These are phyloP conservation scores for Fistularia tabacaria DNA, from an alignment of 2,797 vertebrate genomes.

Conservation along the genomic window DNA sequence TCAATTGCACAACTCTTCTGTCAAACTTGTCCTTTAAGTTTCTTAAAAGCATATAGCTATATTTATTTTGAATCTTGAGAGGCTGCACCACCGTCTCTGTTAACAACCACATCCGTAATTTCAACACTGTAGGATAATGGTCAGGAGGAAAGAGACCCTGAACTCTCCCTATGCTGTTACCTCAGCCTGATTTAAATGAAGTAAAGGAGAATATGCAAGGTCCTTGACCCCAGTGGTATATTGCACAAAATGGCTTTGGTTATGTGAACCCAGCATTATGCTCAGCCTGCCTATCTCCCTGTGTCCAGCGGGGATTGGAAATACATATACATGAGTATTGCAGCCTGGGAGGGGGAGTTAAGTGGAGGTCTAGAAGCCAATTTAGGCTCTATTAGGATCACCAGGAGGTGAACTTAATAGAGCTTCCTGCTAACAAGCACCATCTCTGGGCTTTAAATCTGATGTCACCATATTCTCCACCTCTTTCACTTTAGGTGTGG, in stretches of 20 bases:
- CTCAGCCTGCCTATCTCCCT: conserved; percentile 85
- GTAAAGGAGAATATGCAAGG: conserved; percentile 63
- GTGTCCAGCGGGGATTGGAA: conserved; percentile 83
- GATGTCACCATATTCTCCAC: conserved; percentile 69
- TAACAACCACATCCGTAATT: conserved; percentile 56
- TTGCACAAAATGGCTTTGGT: conserved; percentile 86
- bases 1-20: too few relatives aligned
- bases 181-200: conserved; percentile 82
- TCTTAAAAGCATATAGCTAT: too few relatives aligned
- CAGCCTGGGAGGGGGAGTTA: conserved; percentile 45
- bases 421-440: conserved; percentile 90
- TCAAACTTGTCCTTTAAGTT: too few relatives aligned
- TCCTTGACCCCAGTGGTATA: conserved; percentile 89
- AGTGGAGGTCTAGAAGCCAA: conserved; percentile 68
- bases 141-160: conserved; percentile 54
- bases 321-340: conserved; percentile 93
- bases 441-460: conserved; percentile 76
- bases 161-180: conserved; percentile 58
- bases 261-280: conserved; percentile 77
- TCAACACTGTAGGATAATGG: conserved; percentile 55
- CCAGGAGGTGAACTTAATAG: conserved; percentile 84
- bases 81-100: conserved; percentile 12
- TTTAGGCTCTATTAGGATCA: conserved; percentile 82
- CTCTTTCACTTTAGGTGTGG: conserved; percentile 38
- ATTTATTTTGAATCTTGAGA: too few relatives aligned